phyloP scores from a whole-genome alignment of 1,140 invertebrate species.

The Atta colombica region DNA sequence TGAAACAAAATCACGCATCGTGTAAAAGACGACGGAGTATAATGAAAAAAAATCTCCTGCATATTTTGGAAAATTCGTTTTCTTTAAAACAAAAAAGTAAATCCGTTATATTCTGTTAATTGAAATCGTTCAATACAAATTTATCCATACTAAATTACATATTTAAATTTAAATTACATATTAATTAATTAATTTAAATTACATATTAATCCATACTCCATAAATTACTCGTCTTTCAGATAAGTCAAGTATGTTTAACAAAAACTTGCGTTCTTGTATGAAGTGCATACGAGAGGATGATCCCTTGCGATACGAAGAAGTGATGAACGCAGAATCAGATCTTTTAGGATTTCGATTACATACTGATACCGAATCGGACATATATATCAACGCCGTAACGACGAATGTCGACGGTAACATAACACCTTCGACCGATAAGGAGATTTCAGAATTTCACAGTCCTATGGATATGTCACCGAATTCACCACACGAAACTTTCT shows the following conservation, averaged over 20 bases:
- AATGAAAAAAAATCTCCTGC: background rate
- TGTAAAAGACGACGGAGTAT: background rate
- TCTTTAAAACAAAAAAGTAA: background rate
- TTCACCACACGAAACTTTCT: background rate
- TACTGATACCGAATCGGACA: background rate
- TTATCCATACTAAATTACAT: background rate
- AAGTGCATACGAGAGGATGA: slow-evolving; percentile 48
- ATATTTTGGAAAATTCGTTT: background rate
- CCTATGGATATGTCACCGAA: background rate
- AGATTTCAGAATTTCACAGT: background rate
- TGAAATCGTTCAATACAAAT: background rate
- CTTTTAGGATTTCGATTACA: slow-evolving; percentile 70
- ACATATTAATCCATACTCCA: background rate
- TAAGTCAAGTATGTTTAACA: slow-evolving; percentile 70
- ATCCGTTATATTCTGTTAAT: background rate
- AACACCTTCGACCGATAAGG: background rate
- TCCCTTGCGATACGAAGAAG: slow-evolving; percentile 70
- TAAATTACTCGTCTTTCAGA: slow-evolving; percentile 6
- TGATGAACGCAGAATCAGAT: slow-evolving; percentile 73
- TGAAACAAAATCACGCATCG: slow-evolving; percentile 33
- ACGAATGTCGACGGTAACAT: background rate
- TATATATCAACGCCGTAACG: background rate
- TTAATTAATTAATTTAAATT: too few species aligned
- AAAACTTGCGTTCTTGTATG: slow-evolving; percentile 67
- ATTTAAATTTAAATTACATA: too few species aligned